Conservation (phyloP, 2,797 vertebrate genomes). For the Pitangus sulphuratus region DNA sequence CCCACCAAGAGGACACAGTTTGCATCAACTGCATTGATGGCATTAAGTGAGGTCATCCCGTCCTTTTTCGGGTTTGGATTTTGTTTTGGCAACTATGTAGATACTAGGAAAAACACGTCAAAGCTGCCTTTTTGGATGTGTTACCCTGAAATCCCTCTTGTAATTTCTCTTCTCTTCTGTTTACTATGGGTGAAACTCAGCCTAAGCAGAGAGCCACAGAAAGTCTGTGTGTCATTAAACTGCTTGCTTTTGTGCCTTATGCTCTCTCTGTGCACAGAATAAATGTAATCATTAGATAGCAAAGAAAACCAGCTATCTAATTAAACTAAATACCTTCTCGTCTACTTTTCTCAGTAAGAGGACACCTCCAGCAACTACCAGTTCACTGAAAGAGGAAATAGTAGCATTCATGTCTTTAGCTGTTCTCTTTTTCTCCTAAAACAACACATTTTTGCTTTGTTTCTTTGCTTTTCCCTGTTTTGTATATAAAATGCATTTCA, state of each 20-base stretch:
- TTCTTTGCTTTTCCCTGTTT: background rate
- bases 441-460: background rate
- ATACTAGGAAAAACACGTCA: background rate
- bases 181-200: background rate
- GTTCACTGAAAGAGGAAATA: background rate
- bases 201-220: background rate
- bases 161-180: background rate
- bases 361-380: background rate
- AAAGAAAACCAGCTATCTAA: background rate
- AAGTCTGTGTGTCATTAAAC: background rate
- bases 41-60: background rate
- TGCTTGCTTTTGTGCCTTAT: background rate
- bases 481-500: background rate
- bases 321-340: background rate
- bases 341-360: background rate
- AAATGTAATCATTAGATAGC: background rate
- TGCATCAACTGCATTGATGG: background rate
- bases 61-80: background rate
- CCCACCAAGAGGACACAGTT: background rate
- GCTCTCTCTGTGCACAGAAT: background rate
- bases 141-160: background rate
- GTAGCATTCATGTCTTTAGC: background rate
- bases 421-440: background rate
- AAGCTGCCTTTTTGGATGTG: background rate
- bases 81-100: background rate